phyloP scores from a whole-genome alignment of 2,113 vertebrate genomes.

The Marmota flaviventris region DNA sequence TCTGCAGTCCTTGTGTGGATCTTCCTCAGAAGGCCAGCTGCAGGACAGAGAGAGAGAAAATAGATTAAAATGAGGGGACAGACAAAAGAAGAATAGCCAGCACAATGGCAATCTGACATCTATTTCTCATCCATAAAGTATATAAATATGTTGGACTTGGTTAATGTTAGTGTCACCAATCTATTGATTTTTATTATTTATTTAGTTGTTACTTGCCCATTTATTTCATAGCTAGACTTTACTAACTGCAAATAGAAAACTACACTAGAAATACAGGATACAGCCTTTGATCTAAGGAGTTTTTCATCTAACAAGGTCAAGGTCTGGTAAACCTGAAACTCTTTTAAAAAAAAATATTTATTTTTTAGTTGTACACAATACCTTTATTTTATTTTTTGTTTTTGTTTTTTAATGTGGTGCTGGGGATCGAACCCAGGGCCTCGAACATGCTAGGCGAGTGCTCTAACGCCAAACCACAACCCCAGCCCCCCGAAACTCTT shows the following conservation, averaged over 20 bases:
- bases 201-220: neutral
- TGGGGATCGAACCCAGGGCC: too few species aligned
- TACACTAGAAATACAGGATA: neutral
- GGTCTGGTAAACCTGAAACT: neutral
- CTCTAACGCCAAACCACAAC: too few species aligned
- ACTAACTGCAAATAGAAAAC: neutral
- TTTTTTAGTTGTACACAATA: too few species aligned
- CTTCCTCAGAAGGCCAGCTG: neutral
- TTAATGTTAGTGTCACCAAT: neutral
- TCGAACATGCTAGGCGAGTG: too few species aligned
- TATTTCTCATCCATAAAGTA: slow-evolving; percentile 18
- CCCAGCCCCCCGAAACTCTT: neutral
- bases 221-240: neutral
- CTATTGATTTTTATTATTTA: neutral
- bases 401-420: too few species aligned
- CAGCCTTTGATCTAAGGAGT: neutral
- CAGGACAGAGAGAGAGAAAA: neutral
- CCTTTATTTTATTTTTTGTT: too few species aligned
- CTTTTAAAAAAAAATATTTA: too few species aligned
- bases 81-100: neutral
- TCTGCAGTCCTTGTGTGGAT: neutral
- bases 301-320: neutral
- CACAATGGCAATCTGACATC: neutral
- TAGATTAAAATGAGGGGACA: neutral
- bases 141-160: neutral